Evolutionary conservation across 2,113 vertebrate species (phyloP), one percentile per base, ranked within the genome.

Genomic region (Heptranchias perlo): DNA sequence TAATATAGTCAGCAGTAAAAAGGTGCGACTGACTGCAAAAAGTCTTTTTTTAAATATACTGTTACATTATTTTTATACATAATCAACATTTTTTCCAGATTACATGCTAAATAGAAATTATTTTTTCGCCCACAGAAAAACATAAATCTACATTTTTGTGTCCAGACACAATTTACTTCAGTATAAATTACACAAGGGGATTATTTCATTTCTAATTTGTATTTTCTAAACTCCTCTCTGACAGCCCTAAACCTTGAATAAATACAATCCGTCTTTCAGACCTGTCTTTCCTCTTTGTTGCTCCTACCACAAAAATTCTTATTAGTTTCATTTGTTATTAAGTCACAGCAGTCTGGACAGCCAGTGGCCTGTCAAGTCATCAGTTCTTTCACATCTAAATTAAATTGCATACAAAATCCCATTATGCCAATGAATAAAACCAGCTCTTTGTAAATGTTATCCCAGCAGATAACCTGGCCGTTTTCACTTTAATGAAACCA

Each of bases 301-400:
- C 64, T 95, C 64, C 47, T 52, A 69, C 65, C 25, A 73, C 94
- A 49, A 69, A 95, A 95, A 47, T 95, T 95, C 94, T 95, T 95
- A 95, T 69, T 95, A 95, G 64, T 67, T 69, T 95, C 94, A 95
- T 73, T 95, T 95, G 94, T 73, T 95, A 95, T 95, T 95, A 69
- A 95, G 65, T 95, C 64, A 95, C 39, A 67, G 64, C 94, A 95
- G 94, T 35, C 62, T 73, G 65, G 39, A 95, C 94, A 49, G 31
- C 64, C 94, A 95, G 65, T 95, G 47, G 62, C 94, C 94, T 95
- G 94, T 95, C 94, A 95, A 95, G 94, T 95, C 94, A 95, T 95
- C 94, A 95, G 94, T 95, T 95, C 94, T 95, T 69, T 95, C 64
- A 95, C 94, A 95, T 95, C 94, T 95, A 95, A 95, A 95, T 95